Base-by-base conservation (phyloP, 2,113 vertebrate genomes). In the Columbina picui region DNA sequence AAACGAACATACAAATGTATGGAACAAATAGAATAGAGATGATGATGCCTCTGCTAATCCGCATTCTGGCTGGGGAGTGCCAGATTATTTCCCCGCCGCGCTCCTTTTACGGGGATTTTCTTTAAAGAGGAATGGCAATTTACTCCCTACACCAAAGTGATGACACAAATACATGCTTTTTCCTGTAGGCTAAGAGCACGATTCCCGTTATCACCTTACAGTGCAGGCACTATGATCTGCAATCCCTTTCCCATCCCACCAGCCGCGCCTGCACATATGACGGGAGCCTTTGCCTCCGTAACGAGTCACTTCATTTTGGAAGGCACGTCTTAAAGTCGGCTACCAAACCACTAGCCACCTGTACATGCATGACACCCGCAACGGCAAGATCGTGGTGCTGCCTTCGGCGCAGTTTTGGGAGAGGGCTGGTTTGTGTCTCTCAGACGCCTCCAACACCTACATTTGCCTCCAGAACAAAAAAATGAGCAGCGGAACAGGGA, bases 221-320 rank as follows among this genome's bases (percentile, higher is more conserved):
- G 5, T 3, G 45, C 39, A 14, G 29, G 30, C 3, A 9, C 60
- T 2, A 8, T 2, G 14, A 25, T 1, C 19, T 36, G 3, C 55
- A 27, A 1, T 23, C 11, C 13, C 26, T n/a, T 67, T 49, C 55
- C n/a, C 69, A 10, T 22, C 26, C n/a, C 75, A 15, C 32, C 41
- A 9, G 56, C 21, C 45, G 12, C 23, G 2, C 12, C n/a, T 6
- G 43, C 39, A 27, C 30, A 5, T 32, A 3, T 2, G 26, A 25
- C 9, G 45, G 3, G 27, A 69, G 13, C 63, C 14, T 0, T 20
- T 12, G 32, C 17, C 65, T 36, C 74, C 7, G 0, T 9, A 26
- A 9, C 0, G 14, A 76, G 41, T 5, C 63, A 4, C n/a, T 57
- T 59, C 22, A 3, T 29, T 65, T 70, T 21, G 64, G 34, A 17